Conservation (phyloP, 37 sponge, comb jelly and placozoan genomes). For the Spongilla lacustris region DNA sequence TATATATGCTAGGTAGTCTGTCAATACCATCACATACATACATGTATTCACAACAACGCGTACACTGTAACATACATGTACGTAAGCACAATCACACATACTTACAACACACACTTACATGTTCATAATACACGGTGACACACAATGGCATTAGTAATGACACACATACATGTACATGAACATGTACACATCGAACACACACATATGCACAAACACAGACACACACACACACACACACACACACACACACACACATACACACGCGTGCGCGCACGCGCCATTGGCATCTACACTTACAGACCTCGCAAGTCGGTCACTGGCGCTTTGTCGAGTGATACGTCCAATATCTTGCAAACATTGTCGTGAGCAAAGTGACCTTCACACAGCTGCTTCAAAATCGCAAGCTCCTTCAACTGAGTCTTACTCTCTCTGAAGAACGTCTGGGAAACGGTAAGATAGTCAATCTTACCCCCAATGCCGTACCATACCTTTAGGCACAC, state of each 20-base stretch:
- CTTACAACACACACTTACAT: too few relatives aligned
- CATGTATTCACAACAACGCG: too few relatives aligned
- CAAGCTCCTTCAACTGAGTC: constrained; percentile 61
- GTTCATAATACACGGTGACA: too few relatives aligned
- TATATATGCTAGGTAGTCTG: too few relatives aligned
- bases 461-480: neutral
- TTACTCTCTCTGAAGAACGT: constrained; percentile 70
- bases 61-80: too few relatives aligned
- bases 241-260: constrained; percentile 8
- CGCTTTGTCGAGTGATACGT: constrained; percentile 49
- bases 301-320: constrained; percentile 39
- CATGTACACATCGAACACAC: neutral
- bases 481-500: constrained; percentile 64
- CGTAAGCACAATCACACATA: too few relatives aligned
- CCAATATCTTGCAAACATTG: constrained; percentile 66
- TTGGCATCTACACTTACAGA: neutral
- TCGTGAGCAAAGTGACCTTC: constrained; percentile 71
- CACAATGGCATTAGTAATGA: too few relatives aligned
- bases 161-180: neutral
- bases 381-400: constrained; percentile 59
- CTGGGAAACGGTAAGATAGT: neutral
- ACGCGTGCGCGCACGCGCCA: neutral
- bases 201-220: constrained; percentile 6
- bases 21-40: neutral
- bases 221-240: constrained; percentile 5